Base-by-base conservation (phyloP, 2,797 vertebrate species). In the Thripadectes ignobilis region DNA sequence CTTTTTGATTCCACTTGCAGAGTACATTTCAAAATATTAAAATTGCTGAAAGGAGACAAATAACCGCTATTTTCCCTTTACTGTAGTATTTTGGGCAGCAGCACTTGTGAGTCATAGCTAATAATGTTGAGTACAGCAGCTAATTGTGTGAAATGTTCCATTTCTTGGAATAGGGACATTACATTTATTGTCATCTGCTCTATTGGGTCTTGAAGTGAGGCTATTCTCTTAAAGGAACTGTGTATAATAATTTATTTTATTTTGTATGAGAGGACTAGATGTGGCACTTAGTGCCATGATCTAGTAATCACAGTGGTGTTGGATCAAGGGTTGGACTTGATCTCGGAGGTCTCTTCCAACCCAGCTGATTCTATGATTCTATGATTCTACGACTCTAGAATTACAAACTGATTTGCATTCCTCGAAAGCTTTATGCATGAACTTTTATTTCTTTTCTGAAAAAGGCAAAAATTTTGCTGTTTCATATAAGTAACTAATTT, bases 71-170 rank as follows among this genome's bases (percentile, higher is more conserved):
- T 69, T 76, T 32, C 17, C 9, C 12, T 91, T 71, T 82, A n/a
- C 15, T 59, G 3, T 4, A 54, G 10, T 41, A 49, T 81, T 89
- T 67, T 49, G 63, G 45, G 21, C 32, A 85, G 23, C 32, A 83
- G 10, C 0, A 0, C 23, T 85, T 46, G 49, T 1, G 3, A 85
- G 34, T 68, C 26, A 46, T 10, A 80, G 41, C 5, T 89, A 72
- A 55, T n/a, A 76, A 68, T 54, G 51, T 68, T 84, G 27, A 86
- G 54, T 83, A 72, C 36, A 68, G 55, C 20, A 72, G 38, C 32
- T 94, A 93, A 87, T 76, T 80, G 41, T 68, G 78, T 88, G 45
- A 88, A 95, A 85, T 74, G 72, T 85, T 85, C 78, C 24, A 61
- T 83, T 91, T 88, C 49, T 89, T 83, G 27, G 19, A 83, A 91